Evolutionary conservation across 1,140 invertebrate genomes (phyloP).

Genomic region (Procambarus virginalis): DNA sequence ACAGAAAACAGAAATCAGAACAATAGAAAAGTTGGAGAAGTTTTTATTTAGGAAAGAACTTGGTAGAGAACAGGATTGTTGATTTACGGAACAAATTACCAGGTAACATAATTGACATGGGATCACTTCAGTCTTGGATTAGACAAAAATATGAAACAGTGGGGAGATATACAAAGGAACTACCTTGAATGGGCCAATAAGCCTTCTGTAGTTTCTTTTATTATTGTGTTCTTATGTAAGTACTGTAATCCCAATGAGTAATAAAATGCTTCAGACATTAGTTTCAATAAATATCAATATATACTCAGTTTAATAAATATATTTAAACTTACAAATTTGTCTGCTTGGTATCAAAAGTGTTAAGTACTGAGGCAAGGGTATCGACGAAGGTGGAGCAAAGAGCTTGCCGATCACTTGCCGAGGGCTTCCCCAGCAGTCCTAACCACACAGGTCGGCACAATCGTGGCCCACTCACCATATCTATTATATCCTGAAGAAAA

Average conservation of each 20-base stretch:
- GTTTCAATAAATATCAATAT: background rate
- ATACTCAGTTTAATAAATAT: background rate
- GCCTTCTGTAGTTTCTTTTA: no score
- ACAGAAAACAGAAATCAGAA: no score
- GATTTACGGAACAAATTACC: no score
- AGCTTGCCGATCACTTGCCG: constrained; percentile 74
- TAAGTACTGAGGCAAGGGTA: constrained; percentile 73
- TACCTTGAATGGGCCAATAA: no score
- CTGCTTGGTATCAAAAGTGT: constrained; percentile 82
- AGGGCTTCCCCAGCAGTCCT: constrained; percentile 76
- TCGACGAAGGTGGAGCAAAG: constrained; percentile 68
- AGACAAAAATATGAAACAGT: no score
- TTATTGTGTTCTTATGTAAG: no score
- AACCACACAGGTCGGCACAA: constrained; percentile 82
- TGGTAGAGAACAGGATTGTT: no score
- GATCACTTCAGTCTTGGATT: no score
- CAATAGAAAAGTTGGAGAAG: no score
- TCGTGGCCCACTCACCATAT: constrained; percentile 82
- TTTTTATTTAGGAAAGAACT: no score
- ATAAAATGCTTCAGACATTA: background rate
- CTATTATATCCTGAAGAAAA: constrained; percentile 75
- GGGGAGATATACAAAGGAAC: no score
- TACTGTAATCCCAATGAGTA: background rate
- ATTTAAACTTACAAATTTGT: constrained; percentile 86
- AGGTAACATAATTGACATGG: no score